Evolutionary conservation across 2,888 invertebrate genomes (phyloP).

Genomic region (Ditylenchus weischeri): DNA sequence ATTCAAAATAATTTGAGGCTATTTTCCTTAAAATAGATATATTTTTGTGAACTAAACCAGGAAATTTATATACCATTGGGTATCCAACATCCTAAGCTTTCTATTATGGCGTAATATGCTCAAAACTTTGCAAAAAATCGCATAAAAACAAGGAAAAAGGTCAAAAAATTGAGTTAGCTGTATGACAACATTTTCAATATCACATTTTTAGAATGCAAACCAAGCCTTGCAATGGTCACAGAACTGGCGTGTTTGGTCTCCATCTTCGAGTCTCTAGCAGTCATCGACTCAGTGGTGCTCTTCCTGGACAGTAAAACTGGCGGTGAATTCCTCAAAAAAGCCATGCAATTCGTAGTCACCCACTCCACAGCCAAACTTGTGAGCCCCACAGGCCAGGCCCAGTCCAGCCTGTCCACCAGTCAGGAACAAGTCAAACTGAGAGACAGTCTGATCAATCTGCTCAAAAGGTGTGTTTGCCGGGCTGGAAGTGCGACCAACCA

Average conservation of each 20-base stretch:
- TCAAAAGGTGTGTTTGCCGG: not conserved
- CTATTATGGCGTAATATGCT: no score
- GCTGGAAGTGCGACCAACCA: conserved; percentile 11
- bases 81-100: no score
- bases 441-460: not conserved
- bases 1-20: no score
- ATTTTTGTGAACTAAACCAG: no score
- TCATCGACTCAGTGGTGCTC: conserved; percentile 23
- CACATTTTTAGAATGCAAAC: not conserved
- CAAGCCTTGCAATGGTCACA: not conserved
- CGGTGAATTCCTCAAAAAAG: conserved; percentile 13
- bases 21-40: no score
- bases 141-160: no score
- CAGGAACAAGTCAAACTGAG: not conserved
- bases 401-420: not conserved
- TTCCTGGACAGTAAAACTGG: conserved; percentile 25
- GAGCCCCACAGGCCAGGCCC: not conserved
- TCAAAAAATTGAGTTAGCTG: no score
- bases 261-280: conserved; percentile 24
- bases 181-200: no score
- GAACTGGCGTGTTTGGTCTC: conserved; percentile 17
- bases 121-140: no score
- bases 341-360: conserved; percentile 18
- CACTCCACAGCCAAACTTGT: conserved; percentile 3
- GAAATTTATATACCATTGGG: no score